phyloP scores from a whole-genome alignment of 2,797 vertebrate genomes.

The Chrosomus eos region DNA sequence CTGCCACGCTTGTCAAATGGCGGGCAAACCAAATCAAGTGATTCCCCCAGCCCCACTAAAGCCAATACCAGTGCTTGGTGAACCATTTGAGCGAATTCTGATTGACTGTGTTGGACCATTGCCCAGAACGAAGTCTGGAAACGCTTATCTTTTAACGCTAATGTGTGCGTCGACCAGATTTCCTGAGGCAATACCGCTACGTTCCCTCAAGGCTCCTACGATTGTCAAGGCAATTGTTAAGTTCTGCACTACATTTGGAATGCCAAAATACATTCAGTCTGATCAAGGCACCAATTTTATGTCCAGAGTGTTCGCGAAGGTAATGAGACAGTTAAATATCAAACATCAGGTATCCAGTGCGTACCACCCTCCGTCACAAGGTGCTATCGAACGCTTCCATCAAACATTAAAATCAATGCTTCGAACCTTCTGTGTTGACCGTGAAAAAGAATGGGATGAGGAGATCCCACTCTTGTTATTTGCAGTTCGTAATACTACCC shows the following conservation, averaged over 20 bases:
- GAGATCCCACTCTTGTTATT: neutral
- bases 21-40: neutral
- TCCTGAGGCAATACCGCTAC: too few species aligned
- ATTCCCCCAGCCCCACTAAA: neutral
- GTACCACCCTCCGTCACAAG: neutral
- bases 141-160: neutral
- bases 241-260: too few species aligned
- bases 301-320: too few species aligned
- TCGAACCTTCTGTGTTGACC: neutral
- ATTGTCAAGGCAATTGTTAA: too few species aligned
- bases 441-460: neutral
- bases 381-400: neutral
- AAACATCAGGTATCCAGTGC: too few species aligned
- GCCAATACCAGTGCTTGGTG: neutral
- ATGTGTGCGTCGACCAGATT: too few species aligned
- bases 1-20: neutral
- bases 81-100: neutral
- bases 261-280: too few species aligned
- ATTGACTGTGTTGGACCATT: neutral
- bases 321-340: too few species aligned
- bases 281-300: too few species aligned
- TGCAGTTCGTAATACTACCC: neutral
- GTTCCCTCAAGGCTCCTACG: too few species aligned
- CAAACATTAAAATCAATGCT: slow-evolving; percentile 7
- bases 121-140: neutral